Conservation (phyloP, 2,888 invertebrate genomes). For the Aphodius granarius region DNA sequence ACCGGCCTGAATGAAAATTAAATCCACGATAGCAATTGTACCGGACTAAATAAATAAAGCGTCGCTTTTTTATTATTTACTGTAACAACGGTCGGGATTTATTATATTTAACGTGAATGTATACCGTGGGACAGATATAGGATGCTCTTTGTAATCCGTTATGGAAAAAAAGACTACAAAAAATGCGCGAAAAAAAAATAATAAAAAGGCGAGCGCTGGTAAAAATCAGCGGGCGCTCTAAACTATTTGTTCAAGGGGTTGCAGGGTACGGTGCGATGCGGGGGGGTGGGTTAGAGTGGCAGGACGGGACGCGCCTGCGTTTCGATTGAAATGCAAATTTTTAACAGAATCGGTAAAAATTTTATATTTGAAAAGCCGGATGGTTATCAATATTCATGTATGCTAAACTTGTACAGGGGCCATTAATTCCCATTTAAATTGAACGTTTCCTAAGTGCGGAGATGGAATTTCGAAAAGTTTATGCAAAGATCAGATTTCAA, state of each 20-base stretch:
- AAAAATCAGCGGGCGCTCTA: background rate
- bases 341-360: slow-evolving; percentile 2
- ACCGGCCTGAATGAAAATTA: background rate
- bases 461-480: too few species aligned
- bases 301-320: background rate
- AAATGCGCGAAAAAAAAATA: background rate
- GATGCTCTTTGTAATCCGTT: background rate
- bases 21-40: background rate
- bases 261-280: background rate
- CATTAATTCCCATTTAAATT: too few species aligned
- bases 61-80: background rate
- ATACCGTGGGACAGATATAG: background rate
- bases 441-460: too few species aligned
- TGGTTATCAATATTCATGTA: slow-evolving; percentile 6
- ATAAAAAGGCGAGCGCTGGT: background rate
- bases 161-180: background rate
- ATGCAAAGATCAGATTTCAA: too few species aligned
- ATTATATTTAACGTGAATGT: background rate
- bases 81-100: background rate
- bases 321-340: background rate
- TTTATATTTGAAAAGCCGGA: background rate
- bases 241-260: background rate
- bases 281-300: background rate
- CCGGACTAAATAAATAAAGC: background rate
- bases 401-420: slow-evolving; percentile 1